Base-by-base conservation (phyloP, 2,888 invertebrate species). In the Agrilus biguttatus region DNA sequence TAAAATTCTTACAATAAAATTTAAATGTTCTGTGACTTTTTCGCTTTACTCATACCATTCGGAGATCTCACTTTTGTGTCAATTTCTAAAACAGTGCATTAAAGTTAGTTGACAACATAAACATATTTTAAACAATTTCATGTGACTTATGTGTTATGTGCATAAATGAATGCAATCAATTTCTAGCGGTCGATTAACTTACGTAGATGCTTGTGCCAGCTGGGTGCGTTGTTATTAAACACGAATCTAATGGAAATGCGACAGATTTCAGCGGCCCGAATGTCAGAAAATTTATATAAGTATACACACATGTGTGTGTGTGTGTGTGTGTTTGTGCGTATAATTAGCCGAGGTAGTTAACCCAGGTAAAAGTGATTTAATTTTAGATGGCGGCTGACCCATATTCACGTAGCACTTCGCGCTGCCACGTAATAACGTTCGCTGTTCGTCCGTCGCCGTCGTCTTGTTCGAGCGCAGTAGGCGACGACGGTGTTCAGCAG, bases 321-420 rank as follows among this genome's bases (percentile, higher is more conserved):
- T 8, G 23, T 23, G 23, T 28, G 10, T 28, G 10, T 28, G 28
- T 28, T 28, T 28, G 28, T 28, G 28, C 28, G 28, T 58, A 58
- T 59, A 59, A 58, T 57, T 57, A 57, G 56, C 53, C 42, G 61
- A 63, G 64, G 64, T 63, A 61, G 62, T 62, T 62, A 63, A 64
- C 63, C 63, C 59, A 61, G 60, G 60, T 61, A 59, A 61, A 59
- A 60, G 60, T 60, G 61, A 56, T 63, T 59, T 60, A 62, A 62
- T 55, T 64, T 62, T 63, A 62, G 61, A 28, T 28, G 28, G 28
- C 55, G 47, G 51, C 53, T 62, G 64, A 62, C 64, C 64, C 58
- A 64, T 62, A 63, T 64, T 56, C 50, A 45, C 49, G 45, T 48
- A 50, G 50, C 48, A 47, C 51, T 48, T 47, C 42, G 41, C 45